phyloP scores from a whole-genome alignment of 2,888 invertebrate species.

The Amorpha juglandis region DNA sequence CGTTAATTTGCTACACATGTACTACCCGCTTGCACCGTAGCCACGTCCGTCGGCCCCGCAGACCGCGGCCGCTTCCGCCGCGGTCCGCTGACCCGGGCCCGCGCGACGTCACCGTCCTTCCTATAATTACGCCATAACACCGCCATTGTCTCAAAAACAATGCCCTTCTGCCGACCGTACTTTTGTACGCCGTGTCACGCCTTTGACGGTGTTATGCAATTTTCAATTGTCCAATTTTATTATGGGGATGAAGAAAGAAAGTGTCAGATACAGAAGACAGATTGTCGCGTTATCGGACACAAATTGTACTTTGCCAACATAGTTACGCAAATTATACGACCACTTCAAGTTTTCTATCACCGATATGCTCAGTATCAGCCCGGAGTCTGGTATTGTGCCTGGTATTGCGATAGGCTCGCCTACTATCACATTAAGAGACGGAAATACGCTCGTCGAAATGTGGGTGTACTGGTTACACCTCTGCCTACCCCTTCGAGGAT shows the following conservation, averaged over 20 bases:
- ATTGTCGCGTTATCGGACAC: too few relatives aligned
- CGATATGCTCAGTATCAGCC: too few relatives aligned
- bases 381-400: too few relatives aligned
- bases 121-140: slow-evolving; percentile 47
- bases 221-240: background rate
- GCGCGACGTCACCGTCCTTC: slow-evolving; percentile 64
- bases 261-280: too few relatives aligned
- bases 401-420: too few relatives aligned
- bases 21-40: slow-evolving; percentile 2
- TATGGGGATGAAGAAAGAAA: background rate
- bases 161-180: slow-evolving; percentile 56
- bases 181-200: slow-evolving; percentile 57
- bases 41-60: slow-evolving; percentile 8
- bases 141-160: slow-evolving; percentile 71
- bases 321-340: too few relatives aligned
- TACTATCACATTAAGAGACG: too few relatives aligned
- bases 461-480: too few relatives aligned
- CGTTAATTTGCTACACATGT: background rate
- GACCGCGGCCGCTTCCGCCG: slow-evolving; percentile 39
- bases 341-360: too few relatives aligned
- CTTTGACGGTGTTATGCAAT: slow-evolving; percentile 47
- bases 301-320: too few relatives aligned
- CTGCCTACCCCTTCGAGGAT: too few relatives aligned
- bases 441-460: too few relatives aligned
- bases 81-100: slow-evolving; percentile 46